These are phyloP conservation scores for Pteria penguin DNA, from an alignment of 2,888 invertebrate species.

Conservation along the genomic window DNA sequence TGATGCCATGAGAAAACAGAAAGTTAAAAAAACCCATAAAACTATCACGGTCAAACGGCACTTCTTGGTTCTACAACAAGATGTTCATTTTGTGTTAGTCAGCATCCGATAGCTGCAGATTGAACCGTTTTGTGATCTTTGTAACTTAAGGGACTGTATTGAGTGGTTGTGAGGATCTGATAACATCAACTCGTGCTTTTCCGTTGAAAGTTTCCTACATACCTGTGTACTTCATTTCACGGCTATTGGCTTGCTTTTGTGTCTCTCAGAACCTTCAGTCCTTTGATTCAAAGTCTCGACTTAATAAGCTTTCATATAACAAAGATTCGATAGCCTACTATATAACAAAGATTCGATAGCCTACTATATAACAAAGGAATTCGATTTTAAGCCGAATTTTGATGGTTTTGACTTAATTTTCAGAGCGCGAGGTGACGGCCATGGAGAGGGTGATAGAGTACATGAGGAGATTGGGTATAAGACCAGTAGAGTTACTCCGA, in stretches of 20 bases:
- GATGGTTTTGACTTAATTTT: not conserved
- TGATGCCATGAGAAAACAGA: too few relatives aligned
- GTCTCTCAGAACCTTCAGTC: too few relatives aligned
- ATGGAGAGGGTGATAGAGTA: constrained; percentile 70
- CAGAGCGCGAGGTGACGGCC: constrained; percentile 61
- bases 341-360: not conserved
- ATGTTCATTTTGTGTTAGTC: too few relatives aligned
- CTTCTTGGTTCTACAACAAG: not conserved
- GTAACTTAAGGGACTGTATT: too few relatives aligned
- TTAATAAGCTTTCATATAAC: not conserved
- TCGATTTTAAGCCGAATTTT: not conserved
- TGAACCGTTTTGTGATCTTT: too few relatives aligned
- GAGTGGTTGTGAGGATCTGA: too few relatives aligned
- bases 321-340: not conserved
- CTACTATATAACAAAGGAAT: not conserved
- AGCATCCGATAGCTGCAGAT: too few relatives aligned
- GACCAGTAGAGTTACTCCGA: constrained; percentile 70
- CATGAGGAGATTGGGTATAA: constrained; percentile 60
- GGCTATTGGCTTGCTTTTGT: too few relatives aligned
- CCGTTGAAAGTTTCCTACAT: too few relatives aligned
- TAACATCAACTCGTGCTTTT: too few relatives aligned
- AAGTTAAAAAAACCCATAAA: too few relatives aligned
- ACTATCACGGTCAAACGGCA: not conserved
- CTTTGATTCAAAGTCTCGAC: not conserved
- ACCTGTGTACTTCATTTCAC: too few relatives aligned